Conservation (phyloP, 2,797 vertebrate species). For the Anguilla megastoma region DNA sequence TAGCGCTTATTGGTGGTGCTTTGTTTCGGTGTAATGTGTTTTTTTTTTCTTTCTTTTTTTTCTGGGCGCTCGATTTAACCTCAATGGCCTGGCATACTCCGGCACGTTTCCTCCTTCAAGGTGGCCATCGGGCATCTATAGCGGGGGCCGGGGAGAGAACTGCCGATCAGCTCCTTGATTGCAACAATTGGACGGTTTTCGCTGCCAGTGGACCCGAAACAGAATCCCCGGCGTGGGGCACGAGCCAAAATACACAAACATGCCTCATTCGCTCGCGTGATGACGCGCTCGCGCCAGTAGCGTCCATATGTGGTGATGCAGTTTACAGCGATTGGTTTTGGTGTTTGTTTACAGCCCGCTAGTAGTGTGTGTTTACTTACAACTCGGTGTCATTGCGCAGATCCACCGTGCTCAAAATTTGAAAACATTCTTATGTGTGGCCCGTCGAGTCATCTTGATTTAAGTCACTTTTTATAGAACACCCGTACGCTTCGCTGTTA, state of each 20-base stretch:
- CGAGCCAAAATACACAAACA: constrained; percentile 33
- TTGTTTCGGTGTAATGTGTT: not conserved
- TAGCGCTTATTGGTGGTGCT: not conserved
- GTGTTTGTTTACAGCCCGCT: not conserved
- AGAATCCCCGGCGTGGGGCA: not conserved
- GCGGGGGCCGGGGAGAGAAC: not conserved
- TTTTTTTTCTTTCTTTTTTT: not conserved
- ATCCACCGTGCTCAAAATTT: not conserved
- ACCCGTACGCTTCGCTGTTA: no score
- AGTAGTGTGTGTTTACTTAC: not conserved
- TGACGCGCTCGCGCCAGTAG: constrained; percentile 15
- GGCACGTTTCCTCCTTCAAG: not conserved
- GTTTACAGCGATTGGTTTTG: not conserved
- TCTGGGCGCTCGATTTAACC: not conserved
- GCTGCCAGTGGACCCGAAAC: not conserved
- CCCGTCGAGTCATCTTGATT: no score
- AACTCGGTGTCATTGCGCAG: not conserved
- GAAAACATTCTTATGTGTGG: no score
- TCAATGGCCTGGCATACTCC: not conserved
- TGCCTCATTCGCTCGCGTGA: constrained; percentile 27
- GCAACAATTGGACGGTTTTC: constrained; percentile 7
- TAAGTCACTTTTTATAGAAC: no score
- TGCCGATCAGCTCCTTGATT: not conserved
- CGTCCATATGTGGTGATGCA: constrained; percentile 13
- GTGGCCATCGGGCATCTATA: not conserved